phyloP scores from a whole-genome alignment of 2,797 vertebrate genomes.

The Hephaestus fuliginosus region DNA sequence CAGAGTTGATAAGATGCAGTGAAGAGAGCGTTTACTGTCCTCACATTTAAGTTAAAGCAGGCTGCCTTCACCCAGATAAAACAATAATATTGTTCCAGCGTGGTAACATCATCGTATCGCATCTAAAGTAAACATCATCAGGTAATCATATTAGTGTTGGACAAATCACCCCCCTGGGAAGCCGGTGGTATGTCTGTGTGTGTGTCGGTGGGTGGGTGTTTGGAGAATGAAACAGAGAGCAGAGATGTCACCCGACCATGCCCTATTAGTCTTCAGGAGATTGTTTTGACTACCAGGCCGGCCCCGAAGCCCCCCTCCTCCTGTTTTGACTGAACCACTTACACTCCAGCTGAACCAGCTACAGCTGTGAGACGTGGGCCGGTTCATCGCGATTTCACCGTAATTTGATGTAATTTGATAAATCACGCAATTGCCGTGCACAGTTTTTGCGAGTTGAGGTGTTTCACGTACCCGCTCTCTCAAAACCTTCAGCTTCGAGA shows the following conservation, averaged over 20 bases:
- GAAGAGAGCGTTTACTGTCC: constrained; percentile 37
- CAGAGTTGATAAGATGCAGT: constrained; percentile 58
- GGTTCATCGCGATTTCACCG: constrained; percentile 42
- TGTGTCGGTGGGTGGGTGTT: constrained; percentile 40
- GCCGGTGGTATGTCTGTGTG: constrained; percentile 58
- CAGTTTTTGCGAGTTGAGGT: constrained; percentile 14
- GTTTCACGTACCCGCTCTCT: constrained; percentile 32
- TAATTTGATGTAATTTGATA: constrained; percentile 63
- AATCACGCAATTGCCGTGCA: constrained; percentile 56
- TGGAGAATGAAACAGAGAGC: constrained; percentile 45
- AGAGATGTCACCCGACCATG: constrained; percentile 73
- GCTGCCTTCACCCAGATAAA: constrained; percentile 49
- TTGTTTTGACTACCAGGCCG: constrained; percentile 82
- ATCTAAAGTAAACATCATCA: constrained; percentile 79
- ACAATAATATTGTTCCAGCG: constrained; percentile 65
- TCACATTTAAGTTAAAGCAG: constrained; percentile 31
- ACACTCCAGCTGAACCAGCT: constrained; percentile 54
- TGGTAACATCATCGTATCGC: constrained; percentile 70
- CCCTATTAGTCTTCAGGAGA: constrained; percentile 77
- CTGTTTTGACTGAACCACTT: constrained; percentile 70
- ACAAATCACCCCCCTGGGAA: constrained; percentile 78
- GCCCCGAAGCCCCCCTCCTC: constrained; percentile 47
- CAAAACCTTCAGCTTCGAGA: constrained; percentile 8
- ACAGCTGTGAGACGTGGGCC: constrained; percentile 56
- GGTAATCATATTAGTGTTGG: constrained; percentile 80